Percentiles rank a stretch among this genome's conserved stretches.
phyloP scores from a whole-genome alignment of 2,113 vertebrate species.

The Nannospalax galili region DNA sequence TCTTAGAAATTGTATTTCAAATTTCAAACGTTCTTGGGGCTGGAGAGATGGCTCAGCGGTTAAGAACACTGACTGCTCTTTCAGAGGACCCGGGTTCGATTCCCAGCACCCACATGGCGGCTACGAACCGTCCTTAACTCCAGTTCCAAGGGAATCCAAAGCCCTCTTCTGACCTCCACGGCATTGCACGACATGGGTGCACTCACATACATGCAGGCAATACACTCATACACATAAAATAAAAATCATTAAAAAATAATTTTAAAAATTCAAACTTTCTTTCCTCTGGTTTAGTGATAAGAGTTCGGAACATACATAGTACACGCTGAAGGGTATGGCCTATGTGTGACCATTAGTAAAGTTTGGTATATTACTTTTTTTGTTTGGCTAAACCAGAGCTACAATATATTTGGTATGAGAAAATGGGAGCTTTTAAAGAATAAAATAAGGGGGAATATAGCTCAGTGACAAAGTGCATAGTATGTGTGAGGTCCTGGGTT shows the following conservation, averaged over 20 bases:
- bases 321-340: slow-evolving; percentile 5
- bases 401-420: background rate
- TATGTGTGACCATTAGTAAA: background rate
- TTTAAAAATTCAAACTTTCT: no score
- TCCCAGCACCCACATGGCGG: no score
- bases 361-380: background rate
- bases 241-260: no score
- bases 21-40: slow-evolving; percentile 2
- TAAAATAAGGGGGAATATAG: background rate
- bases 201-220: no score
- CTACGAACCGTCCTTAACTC: no score
- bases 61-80: no score
- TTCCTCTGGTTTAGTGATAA: slow-evolving; percentile 16
- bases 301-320: slow-evolving; percentile 13
- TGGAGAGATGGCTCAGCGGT: no score
- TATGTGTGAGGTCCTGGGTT: background rate
- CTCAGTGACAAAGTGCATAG: background rate
- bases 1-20: slow-evolving; percentile 46
- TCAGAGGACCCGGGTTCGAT: no score
- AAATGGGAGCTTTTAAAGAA: slow-evolving; percentile 34
- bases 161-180: no score
- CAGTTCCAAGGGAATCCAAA: no score
- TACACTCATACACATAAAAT: no score
- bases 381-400: slow-evolving; percentile 23
- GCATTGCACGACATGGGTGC: no score